Conservation (phyloP, 2,888 invertebrate genomes). For the Epinotia brunnichana region DNA sequence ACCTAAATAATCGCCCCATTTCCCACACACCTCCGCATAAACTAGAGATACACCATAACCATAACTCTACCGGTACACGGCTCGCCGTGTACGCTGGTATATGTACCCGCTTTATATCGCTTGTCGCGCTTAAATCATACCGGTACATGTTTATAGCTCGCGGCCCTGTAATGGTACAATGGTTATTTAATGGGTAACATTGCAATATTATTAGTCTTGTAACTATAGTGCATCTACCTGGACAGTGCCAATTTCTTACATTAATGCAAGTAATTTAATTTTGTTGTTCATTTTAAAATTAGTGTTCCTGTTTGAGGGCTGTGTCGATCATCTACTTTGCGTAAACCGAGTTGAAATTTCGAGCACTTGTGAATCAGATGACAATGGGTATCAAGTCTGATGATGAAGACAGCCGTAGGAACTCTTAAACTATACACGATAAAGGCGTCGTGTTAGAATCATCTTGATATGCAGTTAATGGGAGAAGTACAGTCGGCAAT, state of each 20-base stretch:
- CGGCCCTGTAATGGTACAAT: conserved; percentile 17
- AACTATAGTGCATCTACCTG: neutral
- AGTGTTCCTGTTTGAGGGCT: too few species aligned
- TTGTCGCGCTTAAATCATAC: conserved; percentile 30
- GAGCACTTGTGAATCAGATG: too few species aligned
- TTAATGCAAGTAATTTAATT: neutral
- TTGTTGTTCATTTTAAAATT: neutral
- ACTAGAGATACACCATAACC: conserved; percentile 28
- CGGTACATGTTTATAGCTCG: conserved; percentile 31
- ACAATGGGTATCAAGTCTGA: too few species aligned
- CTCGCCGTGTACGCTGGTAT: conserved; percentile 9
- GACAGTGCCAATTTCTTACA: neutral
- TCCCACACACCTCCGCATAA: conserved; percentile 22
- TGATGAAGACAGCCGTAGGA: too few species aligned
- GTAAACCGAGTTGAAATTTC: too few species aligned
- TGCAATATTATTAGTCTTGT: conserved; percentile 20
- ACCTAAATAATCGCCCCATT: conserved; percentile 9
- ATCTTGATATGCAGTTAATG: neutral
- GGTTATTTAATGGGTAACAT: conserved; percentile 26
- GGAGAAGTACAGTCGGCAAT: neutral
- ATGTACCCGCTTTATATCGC: conserved; percentile 14
- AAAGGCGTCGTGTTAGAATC: neutral
- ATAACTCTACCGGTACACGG: conserved; percentile 16
- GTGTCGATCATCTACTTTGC: too few species aligned
- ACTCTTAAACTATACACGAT: too few species aligned